phyloP scores from a whole-genome alignment of 2,888 invertebrate species.

The Physocephala rufipes region DNA sequence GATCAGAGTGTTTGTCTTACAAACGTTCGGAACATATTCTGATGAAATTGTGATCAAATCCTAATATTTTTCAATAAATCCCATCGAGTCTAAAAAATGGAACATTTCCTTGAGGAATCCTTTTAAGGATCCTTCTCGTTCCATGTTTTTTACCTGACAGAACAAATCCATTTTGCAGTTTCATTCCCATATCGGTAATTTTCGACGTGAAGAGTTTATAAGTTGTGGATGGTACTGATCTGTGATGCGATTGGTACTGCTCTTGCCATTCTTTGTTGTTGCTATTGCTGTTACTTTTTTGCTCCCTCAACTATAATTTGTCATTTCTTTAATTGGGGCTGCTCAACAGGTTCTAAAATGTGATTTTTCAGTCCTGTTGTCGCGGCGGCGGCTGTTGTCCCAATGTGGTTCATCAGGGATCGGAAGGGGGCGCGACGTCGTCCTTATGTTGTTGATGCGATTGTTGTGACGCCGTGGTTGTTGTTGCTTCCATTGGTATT shows the following conservation, averaged over 20 bases:
- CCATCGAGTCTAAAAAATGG: no score
- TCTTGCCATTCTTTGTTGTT: conserved; percentile 38
- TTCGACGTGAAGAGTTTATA: conserved; percentile 2
- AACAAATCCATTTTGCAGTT: conserved; percentile 9
- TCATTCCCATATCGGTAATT: conserved; percentile 13
- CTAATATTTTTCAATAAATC: no score
- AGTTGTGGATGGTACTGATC: no score
- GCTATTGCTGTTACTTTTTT: conserved; percentile 33
- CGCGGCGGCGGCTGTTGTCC: conserved; percentile 18
- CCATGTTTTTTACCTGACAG: neutral
- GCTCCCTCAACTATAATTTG: conserved; percentile 52
- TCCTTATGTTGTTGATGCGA: conserved; percentile 36
- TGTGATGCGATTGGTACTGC: neutral
- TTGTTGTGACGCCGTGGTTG: conserved; percentile 36
- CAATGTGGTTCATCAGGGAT: no score
- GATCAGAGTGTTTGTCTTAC: no score
- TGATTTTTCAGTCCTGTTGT: conserved; percentile 38
- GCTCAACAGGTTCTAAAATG: conserved; percentile 44
- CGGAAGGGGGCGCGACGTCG: conserved; percentile 9
- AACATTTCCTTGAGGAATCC: conserved; percentile 42
- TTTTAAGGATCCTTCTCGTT: no score
- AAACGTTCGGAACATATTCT: no score
- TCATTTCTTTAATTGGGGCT: conserved; percentile 58
- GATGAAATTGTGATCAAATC: no score
- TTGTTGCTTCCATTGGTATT: conserved; percentile 33